These are phyloP conservation scores for Paramisgurnus dabryanus DNA, from an alignment of 2,113 vertebrate species.

Conservation along the genomic window DNA sequence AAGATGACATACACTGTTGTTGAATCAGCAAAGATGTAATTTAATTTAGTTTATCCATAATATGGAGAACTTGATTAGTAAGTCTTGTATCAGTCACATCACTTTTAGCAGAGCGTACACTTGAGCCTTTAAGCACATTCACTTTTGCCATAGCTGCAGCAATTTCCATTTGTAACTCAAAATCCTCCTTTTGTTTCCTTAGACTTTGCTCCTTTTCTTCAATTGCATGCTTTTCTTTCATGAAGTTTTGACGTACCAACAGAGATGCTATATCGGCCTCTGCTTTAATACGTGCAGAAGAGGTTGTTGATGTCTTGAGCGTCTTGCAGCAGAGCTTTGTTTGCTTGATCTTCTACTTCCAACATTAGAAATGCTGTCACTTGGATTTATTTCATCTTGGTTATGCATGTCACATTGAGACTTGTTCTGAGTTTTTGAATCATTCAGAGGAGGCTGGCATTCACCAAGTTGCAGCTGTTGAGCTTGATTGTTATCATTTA, in stretches of 20 bases:
- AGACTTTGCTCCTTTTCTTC: constrained; percentile 11
- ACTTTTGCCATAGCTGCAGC: neutral
- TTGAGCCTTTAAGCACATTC: too few species aligned
- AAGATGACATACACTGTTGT: neutral
- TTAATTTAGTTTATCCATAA: neutral
- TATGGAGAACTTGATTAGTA: neutral
- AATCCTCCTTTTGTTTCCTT: constrained; percentile 6
- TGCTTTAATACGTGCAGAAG: neutral
- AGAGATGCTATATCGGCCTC: constrained; percentile 9
- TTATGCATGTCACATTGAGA: neutral
- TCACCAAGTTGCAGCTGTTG: neutral
- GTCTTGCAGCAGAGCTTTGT: neutral
- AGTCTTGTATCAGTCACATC: neutral
- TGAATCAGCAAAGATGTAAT: neutral
- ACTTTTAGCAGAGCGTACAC: neutral
- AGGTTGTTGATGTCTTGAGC: neutral
- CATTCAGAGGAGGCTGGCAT: neutral
- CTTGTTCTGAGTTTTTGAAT: neutral
- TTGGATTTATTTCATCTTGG: neutral
- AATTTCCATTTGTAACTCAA: constrained; percentile 8
- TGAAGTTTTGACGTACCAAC: constrained; percentile 1
- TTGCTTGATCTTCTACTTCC: neutral
- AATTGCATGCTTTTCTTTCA: constrained; percentile 15
- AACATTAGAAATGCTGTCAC: neutral
- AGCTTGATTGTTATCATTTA: neutral